These are phyloP conservation scores for Bombus huntii DNA, from an alignment of 1,140 invertebrate species.

Conservation along the genomic window DNA sequence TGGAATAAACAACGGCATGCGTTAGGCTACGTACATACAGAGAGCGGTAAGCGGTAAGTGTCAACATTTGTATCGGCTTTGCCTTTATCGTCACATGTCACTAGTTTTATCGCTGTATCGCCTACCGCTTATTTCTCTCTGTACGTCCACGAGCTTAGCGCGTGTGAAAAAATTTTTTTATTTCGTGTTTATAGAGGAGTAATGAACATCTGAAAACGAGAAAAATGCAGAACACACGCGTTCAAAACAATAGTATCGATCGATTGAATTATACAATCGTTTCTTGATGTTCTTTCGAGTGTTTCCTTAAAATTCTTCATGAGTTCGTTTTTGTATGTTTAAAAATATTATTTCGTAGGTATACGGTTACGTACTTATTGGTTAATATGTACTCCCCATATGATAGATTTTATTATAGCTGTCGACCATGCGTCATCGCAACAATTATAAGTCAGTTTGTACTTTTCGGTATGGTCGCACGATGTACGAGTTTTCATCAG, in stretches of 20 bases:
- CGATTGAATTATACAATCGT: not conserved
- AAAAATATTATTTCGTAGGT: too few species aligned
- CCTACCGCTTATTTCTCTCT: too few species aligned
- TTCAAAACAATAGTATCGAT: not conserved
- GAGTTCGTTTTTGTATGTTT: slow-evolving; percentile 52
- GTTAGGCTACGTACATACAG: too few species aligned
- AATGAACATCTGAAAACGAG: not conserved
- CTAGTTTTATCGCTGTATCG: too few species aligned
- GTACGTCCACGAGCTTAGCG: not conserved
- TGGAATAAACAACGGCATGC: not conserved
- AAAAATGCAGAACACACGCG: not conserved
- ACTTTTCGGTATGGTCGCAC: not conserved
- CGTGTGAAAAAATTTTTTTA: not conserved
- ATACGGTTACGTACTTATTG: too few species aligned
- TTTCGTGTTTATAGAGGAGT: not conserved
- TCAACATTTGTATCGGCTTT: too few species aligned
- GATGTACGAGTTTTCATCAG: not conserved
- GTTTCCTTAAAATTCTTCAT: not conserved
- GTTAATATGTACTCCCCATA: too few species aligned
- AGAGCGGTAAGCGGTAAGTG: too few species aligned
- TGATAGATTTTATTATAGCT: not conserved
- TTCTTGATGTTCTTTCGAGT: not conserved
- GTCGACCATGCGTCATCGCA: not conserved
- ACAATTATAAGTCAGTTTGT: not conserved
- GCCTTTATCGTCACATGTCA: too few species aligned